phyloP scores from a whole-genome alignment of 2,888 invertebrate species.

The Coenonympha glycerion region DNA sequence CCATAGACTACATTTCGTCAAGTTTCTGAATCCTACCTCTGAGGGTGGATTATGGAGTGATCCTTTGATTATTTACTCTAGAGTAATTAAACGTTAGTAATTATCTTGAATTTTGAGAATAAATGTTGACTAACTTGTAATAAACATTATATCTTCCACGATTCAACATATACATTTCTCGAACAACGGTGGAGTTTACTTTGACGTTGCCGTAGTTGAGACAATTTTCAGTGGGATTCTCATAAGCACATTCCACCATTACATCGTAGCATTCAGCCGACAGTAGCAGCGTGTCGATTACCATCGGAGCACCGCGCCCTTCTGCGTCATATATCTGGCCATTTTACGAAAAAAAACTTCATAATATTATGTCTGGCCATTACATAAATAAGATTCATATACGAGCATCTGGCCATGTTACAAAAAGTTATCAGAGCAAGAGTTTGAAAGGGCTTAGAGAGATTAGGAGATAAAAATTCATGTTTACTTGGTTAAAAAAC shows the following conservation, averaged over 20 bases:
- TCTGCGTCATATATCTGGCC: slow-evolving; percentile 61
- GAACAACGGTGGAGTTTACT: slow-evolving; percentile 65
- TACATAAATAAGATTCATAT: too few species aligned
- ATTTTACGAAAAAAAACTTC: not conserved
- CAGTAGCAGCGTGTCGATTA: slow-evolving; percentile 56
- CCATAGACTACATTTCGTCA: too few species aligned
- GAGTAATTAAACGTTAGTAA: too few species aligned
- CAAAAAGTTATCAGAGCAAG: not conserved
- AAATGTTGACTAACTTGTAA: slow-evolving; percentile 60
- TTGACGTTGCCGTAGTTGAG: slow-evolving; percentile 77
- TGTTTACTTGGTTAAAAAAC: too few species aligned
- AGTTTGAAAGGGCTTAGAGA: too few species aligned
- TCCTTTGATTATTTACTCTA: too few species aligned
- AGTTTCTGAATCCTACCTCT: too few species aligned
- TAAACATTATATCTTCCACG: slow-evolving; percentile 75
- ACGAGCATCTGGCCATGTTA: slow-evolving; percentile 49
- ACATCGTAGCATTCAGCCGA: slow-evolving; percentile 79
- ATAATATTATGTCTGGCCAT: too few species aligned
- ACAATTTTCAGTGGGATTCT: slow-evolving; percentile 55
- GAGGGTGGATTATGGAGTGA: too few species aligned
- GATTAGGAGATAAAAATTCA: too few species aligned
- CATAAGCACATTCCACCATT: slow-evolving; percentile 68
- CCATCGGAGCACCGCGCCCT: slow-evolving; percentile 62
- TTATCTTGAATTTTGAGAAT: too few species aligned
- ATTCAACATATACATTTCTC: slow-evolving; percentile 72